Percentiles rank a stretch among this genome's conserved stretches.
These are phyloP conservation scores for Tetragnatha versicolor DNA, from an alignment of 1,140 invertebrate species.

Conservation along the genomic window DNA sequence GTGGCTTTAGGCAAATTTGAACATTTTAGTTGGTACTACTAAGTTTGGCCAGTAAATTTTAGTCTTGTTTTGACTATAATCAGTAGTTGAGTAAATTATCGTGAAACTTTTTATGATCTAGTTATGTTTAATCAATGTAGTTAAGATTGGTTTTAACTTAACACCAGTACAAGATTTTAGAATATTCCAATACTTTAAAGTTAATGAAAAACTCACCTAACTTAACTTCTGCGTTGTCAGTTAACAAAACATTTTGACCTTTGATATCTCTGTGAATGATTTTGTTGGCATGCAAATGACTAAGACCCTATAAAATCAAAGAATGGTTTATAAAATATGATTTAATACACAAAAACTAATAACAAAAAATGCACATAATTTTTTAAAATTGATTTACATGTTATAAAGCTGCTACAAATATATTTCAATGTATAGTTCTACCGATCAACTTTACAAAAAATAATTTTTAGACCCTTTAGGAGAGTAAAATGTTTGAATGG, in stretches of 20 bases:
- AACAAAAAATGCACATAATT: not conserved
- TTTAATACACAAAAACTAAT: not conserved
- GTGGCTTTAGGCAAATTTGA: no score
- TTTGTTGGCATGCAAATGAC: slow-evolving; percentile 98
- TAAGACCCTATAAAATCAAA: slow-evolving; percentile 75
- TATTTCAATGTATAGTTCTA: no score
- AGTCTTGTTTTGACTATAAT: no score
- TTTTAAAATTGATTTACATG: not conserved
- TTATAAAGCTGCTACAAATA: not conserved
- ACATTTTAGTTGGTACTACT: no score
- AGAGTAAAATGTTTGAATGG: not conserved
- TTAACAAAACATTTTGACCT: slow-evolving; percentile 98
- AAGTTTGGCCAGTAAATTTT: no score
- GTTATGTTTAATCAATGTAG: no score
- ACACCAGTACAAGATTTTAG: not conserved
- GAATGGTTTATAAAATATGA: not conserved
- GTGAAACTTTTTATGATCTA: no score
- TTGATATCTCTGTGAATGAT: slow-evolving; percentile 99
- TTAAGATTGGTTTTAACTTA: no score
- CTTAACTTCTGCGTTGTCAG: slow-evolving; percentile 99
- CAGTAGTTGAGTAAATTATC: no score
- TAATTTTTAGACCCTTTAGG: not conserved
- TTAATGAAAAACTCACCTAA: slow-evolving; percentile 71
- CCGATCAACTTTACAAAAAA: no score
- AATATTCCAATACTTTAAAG: not conserved